Percentiles rank a stretch among this genome's conserved stretches.
These are phyloP conservation scores for Fratercula arctica DNA, from an alignment of 2,797 vertebrate species.

Conservation along the genomic window DNA sequence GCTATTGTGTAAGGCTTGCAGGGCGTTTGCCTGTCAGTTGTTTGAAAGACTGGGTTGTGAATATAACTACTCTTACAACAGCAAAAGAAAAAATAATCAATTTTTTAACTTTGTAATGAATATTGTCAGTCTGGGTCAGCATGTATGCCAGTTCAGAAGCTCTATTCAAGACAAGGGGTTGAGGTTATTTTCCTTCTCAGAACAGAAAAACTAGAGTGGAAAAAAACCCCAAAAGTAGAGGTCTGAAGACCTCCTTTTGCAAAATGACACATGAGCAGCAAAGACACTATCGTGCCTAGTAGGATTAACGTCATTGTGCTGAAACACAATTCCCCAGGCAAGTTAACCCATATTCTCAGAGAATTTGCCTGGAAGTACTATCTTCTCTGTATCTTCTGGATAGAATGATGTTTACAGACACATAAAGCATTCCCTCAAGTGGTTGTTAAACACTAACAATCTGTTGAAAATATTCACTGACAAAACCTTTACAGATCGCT, in stretches of 20 bases:
- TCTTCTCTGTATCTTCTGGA: background rate
- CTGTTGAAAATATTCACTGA: background rate
- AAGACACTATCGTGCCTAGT: background rate
- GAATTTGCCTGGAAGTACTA: conserved; percentile 12
- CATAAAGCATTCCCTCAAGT: background rate
- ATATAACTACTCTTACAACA: background rate
- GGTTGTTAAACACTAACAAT: conserved; percentile 2
- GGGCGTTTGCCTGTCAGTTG: background rate
- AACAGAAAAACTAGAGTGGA: background rate
- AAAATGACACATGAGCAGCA: background rate
- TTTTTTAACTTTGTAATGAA: background rate
- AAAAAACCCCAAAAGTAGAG: background rate
- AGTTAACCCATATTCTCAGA: background rate
- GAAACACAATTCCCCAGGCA: background rate
- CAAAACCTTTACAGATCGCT: conserved; percentile 15
- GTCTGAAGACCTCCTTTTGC: background rate
- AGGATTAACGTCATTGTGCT: background rate
- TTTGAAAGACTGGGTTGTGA: background rate
- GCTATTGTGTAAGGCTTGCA: background rate
- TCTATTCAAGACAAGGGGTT: background rate
- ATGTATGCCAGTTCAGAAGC: background rate
- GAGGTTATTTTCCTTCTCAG: background rate
- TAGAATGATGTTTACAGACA: background rate
- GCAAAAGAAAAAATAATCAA: background rate
- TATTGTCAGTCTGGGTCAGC: background rate